Evolutionary conservation across 1,140 invertebrate genomes (phyloP).

Genomic region (Drosophila serrata): DNA sequence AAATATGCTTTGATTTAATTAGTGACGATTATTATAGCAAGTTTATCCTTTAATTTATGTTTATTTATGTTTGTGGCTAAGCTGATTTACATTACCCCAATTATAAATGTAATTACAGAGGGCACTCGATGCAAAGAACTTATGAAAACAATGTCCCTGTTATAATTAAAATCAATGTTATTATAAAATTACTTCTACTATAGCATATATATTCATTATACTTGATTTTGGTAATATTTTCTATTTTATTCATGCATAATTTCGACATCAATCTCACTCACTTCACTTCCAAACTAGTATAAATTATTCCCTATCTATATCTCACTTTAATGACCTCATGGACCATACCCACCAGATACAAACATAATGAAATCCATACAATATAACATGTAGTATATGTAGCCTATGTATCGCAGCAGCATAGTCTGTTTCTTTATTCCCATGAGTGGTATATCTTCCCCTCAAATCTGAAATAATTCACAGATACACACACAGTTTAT

Average conservation of each 20-base stretch:
- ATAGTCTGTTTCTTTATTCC: conserved; percentile 49
- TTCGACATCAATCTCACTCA: neutral
- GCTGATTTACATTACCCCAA: neutral
- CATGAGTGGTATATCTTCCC: conserved; percentile 34
- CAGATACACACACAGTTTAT: conserved; percentile 11
- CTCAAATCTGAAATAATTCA: conserved; percentile 37
- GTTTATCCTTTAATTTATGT: neutral
- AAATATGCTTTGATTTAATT: neutral
- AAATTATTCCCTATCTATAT: conserved; percentile 19
- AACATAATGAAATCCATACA: neutral
- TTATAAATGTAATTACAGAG: neutral
- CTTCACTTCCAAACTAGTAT: neutral
- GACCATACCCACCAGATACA: conserved; percentile 22
- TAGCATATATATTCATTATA: neutral
- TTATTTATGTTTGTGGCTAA: conserved; percentile 1
- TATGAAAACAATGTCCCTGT: neutral
- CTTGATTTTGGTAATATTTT: neutral
- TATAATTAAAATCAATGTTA: neutral
- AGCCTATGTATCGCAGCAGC: neutral
- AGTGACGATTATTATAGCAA: neutral
- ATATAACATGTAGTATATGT: neutral
- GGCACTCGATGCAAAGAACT: neutral
- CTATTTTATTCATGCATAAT: neutral
- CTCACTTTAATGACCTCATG: conserved; percentile 41
- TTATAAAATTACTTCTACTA: neutral